A percentile compares a stretch with the other conserved stretches of the same genome.
Evolutionary conservation across 2,888 invertebrate species (phyloP).

Genomic region (Chloroclysta siterata): DNA sequence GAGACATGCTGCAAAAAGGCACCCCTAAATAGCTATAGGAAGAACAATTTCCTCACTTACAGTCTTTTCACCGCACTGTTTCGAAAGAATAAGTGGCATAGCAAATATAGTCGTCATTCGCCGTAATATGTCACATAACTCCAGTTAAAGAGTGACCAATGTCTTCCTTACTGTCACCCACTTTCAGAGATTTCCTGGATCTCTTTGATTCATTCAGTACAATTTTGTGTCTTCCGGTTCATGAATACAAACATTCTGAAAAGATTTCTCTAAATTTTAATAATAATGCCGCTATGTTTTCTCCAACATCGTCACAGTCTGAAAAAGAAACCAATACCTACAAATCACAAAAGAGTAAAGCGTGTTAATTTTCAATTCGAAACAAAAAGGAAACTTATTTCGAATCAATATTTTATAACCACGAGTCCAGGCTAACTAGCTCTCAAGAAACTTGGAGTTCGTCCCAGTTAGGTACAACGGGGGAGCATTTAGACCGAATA

Average conservation of each 20-base stretch:
- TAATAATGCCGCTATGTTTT: not conserved
- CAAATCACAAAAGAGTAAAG: conserved; percentile 23
- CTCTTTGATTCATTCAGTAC: too few relatives aligned
- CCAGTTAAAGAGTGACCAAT: too few relatives aligned
- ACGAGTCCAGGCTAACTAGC: conserved; percentile 31
- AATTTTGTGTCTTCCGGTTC: not conserved
- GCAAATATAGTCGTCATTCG: too few relatives aligned
- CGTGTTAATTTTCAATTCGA: conserved; percentile 27
- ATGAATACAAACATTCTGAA: not conserved
- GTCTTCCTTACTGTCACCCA: too few relatives aligned
- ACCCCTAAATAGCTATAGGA: too few relatives aligned
- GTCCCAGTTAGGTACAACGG: conserved; percentile 35
- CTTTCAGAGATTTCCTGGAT: too few relatives aligned
- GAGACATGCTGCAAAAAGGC: too few relatives aligned
- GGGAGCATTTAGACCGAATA: conserved; percentile 9
- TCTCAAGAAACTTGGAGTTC: conserved; percentile 38
- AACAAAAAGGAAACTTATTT: conserved; percentile 33
- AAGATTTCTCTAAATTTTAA: not conserved
- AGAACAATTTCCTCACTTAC: too few relatives aligned
- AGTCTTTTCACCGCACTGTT: too few relatives aligned
- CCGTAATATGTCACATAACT: too few relatives aligned
- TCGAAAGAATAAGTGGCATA: too few relatives aligned
- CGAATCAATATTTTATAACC: conserved; percentile 42
- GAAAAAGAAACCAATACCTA: conserved; percentile 5
- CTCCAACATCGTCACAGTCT: not conserved